Evolutionary conservation across 2,797 vertebrate genomes (phyloP).

Genomic region (Chrosomus eos): DNA sequence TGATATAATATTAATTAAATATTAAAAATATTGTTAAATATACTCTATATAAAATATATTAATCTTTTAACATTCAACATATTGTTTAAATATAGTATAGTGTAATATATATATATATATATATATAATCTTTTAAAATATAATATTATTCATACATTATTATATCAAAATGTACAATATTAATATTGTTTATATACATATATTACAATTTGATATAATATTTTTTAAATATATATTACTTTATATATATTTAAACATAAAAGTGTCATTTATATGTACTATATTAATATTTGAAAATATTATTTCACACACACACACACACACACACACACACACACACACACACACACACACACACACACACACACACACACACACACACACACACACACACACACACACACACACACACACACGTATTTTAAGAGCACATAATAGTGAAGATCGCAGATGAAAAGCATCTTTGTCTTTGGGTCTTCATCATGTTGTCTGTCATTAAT

Average conservation of each 20-base stretch:
- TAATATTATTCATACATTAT: background rate
- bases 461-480: background rate
- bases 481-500: background rate
- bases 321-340: too few species aligned
- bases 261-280: too few species aligned
- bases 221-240: background rate
- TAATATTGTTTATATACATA: too few species aligned
- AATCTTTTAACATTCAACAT: background rate
- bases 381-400: too few species aligned
- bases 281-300: too few species aligned
- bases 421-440: conserved; percentile 31
- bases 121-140: background rate
- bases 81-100: too few species aligned
- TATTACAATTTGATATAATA: background rate
- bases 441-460: background rate
- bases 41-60: background rate
- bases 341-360: too few species aligned
- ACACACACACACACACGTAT: background rate
- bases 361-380: too few species aligned
- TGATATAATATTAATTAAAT: background rate
- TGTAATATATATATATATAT: background rate
- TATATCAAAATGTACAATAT: background rate
- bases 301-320: too few species aligned
- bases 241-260: background rate
- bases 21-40: background rate